A percentile compares a stretch with the other conserved stretches of the same genome.
phyloP scores from a whole-genome alignment of 2,888 invertebrate species.

The Megaustenia siamemsis region DNA sequence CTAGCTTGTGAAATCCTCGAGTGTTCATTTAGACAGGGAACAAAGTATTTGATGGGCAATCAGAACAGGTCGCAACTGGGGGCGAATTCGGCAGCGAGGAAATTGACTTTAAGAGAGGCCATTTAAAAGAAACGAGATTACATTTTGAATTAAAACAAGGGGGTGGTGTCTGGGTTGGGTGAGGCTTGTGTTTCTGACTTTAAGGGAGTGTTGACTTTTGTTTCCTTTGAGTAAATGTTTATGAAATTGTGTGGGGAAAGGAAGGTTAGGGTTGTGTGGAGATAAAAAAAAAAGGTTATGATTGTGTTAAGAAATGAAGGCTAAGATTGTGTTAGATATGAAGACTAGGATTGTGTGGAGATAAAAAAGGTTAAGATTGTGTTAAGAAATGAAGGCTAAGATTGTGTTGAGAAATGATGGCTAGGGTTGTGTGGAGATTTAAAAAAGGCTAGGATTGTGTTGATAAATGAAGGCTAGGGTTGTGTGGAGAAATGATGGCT shows the following conservation, averaged over 20 bases:
- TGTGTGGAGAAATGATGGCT: no score
- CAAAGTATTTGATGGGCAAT: slow-evolving; percentile 3
- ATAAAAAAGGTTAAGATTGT: no score
- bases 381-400: no score
- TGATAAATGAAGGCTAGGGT: no score
- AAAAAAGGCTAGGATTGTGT: no score
- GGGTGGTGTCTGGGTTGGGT: neutral
- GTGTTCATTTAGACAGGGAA: slow-evolving; percentile 10
- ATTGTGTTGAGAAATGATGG: no score
- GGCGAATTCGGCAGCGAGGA: neutral
- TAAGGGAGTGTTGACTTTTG: neutral
- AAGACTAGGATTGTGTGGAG: neutral
- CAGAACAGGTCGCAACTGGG: slow-evolving; percentile 11
- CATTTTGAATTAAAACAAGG: neutral
- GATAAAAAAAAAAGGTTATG: neutral
- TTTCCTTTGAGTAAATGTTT: neutral
- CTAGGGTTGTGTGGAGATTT: no score
- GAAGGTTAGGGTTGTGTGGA: neutral
- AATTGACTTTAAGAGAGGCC: slow-evolving; percentile 30
- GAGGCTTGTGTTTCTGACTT: neutral
- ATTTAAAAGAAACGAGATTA: neutral
- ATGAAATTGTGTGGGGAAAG: neutral
- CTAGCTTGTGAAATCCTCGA: neutral
- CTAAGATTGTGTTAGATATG: no score
- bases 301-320: no score